Evolutionary conservation across 2,113 vertebrate species (phyloP).

Genomic region (Mus musculus): DNA sequence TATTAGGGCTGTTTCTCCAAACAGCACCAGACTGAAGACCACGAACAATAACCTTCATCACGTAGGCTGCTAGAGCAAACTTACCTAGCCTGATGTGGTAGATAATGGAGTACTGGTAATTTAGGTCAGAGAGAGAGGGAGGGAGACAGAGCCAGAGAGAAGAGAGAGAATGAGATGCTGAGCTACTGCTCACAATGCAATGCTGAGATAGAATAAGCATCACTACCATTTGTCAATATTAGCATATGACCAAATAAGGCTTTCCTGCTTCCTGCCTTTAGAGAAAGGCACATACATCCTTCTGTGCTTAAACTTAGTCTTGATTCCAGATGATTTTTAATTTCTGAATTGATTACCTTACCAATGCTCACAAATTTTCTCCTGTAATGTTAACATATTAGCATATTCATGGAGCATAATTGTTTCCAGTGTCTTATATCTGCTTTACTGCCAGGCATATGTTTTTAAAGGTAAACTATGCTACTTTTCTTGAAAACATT

Average conservation of each 20-base stretch:
- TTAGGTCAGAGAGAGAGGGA: not conserved
- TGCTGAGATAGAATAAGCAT: not conserved
- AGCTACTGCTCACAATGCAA: not conserved
- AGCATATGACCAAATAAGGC: too few species aligned
- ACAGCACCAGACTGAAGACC: not conserved
- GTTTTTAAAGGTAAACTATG: not conserved
- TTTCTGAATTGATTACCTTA: not conserved
- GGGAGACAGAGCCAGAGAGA: too few species aligned
- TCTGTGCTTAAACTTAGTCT: not conserved
- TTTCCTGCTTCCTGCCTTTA: not conserved
- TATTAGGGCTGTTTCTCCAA: not conserved
- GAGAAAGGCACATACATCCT: not conserved
- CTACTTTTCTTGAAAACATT: not conserved
- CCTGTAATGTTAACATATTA: not conserved
- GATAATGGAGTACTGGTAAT: not conserved
- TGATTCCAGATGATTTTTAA: not conserved
- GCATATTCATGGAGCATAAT: not conserved
- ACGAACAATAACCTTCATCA: not conserved
- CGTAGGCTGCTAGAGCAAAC: too few species aligned
- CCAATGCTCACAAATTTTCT: not conserved
- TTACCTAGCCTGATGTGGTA: not conserved
- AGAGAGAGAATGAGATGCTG: too few species aligned
- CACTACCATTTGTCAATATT: not conserved
- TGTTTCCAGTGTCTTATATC: not conserved
- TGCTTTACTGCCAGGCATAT: not conserved